Conservation (phyloP, 2,113 vertebrate genomes). For the Setophaga petechia region DNA sequence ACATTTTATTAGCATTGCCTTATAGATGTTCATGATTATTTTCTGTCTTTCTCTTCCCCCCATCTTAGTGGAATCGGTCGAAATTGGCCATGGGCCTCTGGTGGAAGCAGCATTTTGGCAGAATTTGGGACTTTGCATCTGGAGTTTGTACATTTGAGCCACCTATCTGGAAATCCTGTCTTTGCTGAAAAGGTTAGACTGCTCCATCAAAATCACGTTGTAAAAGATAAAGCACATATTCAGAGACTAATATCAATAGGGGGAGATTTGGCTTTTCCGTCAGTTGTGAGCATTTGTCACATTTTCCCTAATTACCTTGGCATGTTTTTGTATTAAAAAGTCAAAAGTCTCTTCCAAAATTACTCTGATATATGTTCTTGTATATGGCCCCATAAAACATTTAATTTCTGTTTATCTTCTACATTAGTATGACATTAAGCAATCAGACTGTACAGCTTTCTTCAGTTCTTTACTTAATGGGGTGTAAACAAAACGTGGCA, state of each 20-base stretch:
- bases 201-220: background rate
- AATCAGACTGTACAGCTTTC: background rate
- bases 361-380: background rate
- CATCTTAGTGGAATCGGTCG: slow-evolving; percentile 87
- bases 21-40: background rate
- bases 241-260: background rate
- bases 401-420: background rate
- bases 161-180: slow-evolving; percentile 89
- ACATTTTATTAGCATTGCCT: background rate
- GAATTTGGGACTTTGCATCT: slow-evolving; percentile 97
- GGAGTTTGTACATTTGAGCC: slow-evolving; percentile 94
- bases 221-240: background rate
- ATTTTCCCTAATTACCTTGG: background rate
- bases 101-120: slow-evolving; percentile 97
- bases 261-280: background rate
- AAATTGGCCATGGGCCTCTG: slow-evolving; percentile 98
- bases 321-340: background rate
- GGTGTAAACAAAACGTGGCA: background rate
- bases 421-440: background rate
- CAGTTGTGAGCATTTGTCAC: background rate
- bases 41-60: background rate
- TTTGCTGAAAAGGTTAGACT: slow-evolving; percentile 93
- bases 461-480: background rate
- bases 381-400: background rate
- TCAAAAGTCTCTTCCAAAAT: background rate